A percentile compares a stretch with the other conserved stretches of the same genome.
Evolutionary conservation across 1,140 invertebrate species (phyloP).

Genomic region (Trissolcus basalis): DNA sequence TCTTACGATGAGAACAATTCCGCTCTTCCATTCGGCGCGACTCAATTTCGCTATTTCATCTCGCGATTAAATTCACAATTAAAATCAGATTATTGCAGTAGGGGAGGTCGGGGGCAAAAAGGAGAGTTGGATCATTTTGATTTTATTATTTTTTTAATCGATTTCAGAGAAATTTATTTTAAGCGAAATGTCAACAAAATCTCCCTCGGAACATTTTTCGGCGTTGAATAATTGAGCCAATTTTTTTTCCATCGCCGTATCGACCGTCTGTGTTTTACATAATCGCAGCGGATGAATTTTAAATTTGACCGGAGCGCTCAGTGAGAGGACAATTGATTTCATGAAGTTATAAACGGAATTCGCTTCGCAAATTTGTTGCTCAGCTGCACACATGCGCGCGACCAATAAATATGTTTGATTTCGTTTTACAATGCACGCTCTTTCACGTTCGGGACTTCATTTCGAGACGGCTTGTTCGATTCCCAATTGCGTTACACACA

Average conservation of each 20-base stretch:
- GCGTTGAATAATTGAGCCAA: constrained; percentile 56
- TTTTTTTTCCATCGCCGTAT: constrained; percentile 46
- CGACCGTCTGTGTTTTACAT: constrained; percentile 58
- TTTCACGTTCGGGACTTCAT: background rate
- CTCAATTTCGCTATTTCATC: no score
- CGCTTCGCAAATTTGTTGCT: constrained; percentile 8
- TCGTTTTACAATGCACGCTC: constrained; percentile 19
- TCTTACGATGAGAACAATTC: background rate
- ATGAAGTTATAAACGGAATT: constrained; percentile 42
- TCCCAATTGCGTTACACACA: no score
- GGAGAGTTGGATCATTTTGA: background rate
- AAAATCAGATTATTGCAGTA: no score
- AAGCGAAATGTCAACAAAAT: constrained; percentile 28
- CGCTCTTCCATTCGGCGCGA: no score
- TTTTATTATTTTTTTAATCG: background rate
- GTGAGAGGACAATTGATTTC: constrained; percentile 56
- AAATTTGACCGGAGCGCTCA: constrained; percentile 49
- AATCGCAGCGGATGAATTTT: constrained; percentile 62
- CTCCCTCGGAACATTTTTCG: constrained; percentile 33
- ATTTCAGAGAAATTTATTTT: constrained; percentile 10
- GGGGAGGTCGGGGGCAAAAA: background rate
- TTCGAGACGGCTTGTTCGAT: background rate
- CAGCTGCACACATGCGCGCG: constrained; percentile 1
- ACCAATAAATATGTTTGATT: constrained; percentile 32
- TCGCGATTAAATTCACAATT: no score